Conservation (phyloP, 2,888 invertebrate species). For the Patella caerulea region DNA sequence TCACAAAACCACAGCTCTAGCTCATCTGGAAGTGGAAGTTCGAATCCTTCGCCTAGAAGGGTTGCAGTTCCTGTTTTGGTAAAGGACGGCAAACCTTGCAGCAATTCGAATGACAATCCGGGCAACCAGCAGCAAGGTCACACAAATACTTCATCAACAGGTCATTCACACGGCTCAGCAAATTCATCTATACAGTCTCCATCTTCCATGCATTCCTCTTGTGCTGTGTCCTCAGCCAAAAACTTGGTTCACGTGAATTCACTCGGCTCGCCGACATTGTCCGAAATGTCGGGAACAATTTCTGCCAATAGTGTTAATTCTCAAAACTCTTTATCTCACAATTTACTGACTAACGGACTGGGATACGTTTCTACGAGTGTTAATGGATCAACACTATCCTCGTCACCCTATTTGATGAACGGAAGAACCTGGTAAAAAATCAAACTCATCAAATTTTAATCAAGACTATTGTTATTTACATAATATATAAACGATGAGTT, state of each 20-base stretch:
- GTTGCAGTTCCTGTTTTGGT: slow-evolving; percentile 72
- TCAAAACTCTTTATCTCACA: slow-evolving; percentile 35
- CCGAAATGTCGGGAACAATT: slow-evolving; percentile 33
- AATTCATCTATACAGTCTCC: slow-evolving; percentile 35
- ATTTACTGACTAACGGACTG: slow-evolving; percentile 52
- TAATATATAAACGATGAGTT: too few relatives aligned
- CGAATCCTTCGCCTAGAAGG: slow-evolving; percentile 61
- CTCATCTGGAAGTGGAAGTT: slow-evolving; percentile 18
- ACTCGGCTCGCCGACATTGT: slow-evolving; percentile 35
- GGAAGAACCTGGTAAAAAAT: slow-evolving; percentile 57
- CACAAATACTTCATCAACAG: slow-evolving; percentile 33
- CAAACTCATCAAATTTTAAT: slow-evolving; percentile 15
- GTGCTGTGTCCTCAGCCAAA: slow-evolving; percentile 45
- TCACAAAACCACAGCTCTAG: slow-evolving; percentile 15
- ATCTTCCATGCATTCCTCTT: slow-evolving; percentile 40
- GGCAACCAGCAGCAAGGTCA: slow-evolving; percentile 35
- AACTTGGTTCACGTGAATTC: slow-evolving; percentile 37
- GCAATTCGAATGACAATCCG: slow-evolving; percentile 57
- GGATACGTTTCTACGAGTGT: slow-evolving; percentile 50
- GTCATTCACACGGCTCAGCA: slow-evolving; percentile 29
- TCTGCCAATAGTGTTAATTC: slow-evolving; percentile 23
- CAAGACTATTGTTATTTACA: slow-evolving; percentile 5
- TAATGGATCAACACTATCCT: slow-evolving; percentile 47
- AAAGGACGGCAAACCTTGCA: slow-evolving; percentile 74
- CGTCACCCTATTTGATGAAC: slow-evolving; percentile 61